Conservation (phyloP, 30 jellyfish, hydroid and myxozoan species). For the Chironex yamaguchii region DNA sequence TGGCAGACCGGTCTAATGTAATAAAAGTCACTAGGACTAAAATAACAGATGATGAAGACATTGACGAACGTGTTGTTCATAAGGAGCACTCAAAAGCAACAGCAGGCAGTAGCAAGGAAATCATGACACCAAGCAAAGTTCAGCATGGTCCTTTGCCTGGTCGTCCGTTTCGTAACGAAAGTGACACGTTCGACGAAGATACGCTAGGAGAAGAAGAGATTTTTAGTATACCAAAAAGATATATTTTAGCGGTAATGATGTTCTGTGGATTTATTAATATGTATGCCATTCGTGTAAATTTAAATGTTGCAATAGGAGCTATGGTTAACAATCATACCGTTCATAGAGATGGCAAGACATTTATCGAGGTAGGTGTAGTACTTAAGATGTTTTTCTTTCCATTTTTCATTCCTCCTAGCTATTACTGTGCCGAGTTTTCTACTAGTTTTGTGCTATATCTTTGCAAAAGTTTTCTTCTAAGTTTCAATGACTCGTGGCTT, state of each 20-base stretch:
- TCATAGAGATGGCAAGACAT: constrained; percentile 75
- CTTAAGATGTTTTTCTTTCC: too few species aligned
- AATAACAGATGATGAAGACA: background rate
- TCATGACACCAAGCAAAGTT: background rate
- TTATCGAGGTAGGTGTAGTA: constrained; percentile 78
- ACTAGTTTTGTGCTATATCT: too few species aligned
- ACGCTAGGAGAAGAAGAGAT: background rate
- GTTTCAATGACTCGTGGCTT: too few species aligned
- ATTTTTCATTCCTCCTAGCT: too few species aligned
- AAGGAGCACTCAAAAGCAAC: background rate
- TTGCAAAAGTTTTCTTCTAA: too few species aligned
- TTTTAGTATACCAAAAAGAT: constrained; percentile 78
- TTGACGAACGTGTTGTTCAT: background rate
- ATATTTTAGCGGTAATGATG: constrained; percentile 89
- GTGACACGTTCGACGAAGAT: too few species aligned
- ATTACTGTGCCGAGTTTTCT: too few species aligned
- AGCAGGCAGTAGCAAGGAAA: background rate
- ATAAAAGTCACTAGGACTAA: background rate
- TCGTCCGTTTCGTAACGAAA: too few species aligned
- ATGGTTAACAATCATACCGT: constrained; percentile 94
- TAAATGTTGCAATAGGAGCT: constrained; percentile 99
- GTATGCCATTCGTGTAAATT: constrained; percentile 97
- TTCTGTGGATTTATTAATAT: constrained; percentile 91
- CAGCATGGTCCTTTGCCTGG: background rate
- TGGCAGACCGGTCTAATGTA: background rate